A percentile compares a stretch with the other conserved stretches of the same genome.
Evolutionary conservation across 2,888 invertebrate genomes (phyloP).

Genomic region (Lepetodrilus schrolli): DNA sequence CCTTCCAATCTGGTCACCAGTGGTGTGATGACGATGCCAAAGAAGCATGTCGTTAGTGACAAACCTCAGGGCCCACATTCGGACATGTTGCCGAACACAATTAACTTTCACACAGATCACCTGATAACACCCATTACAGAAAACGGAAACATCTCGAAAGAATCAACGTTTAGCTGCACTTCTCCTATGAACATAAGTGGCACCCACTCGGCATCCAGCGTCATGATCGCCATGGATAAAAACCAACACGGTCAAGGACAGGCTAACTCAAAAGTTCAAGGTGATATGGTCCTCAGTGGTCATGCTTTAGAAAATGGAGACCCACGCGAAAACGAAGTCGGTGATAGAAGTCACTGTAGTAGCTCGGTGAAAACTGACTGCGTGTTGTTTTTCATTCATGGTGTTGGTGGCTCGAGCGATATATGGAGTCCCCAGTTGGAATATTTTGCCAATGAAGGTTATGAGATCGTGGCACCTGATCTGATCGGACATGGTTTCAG

Average conservation of each 20-base stretch:
- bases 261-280: constrained; percentile 12
- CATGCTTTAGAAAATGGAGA: neutral
- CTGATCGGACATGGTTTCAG: constrained; percentile 83
- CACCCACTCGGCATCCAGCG: constrained; percentile 48
- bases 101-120: no score
- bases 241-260: constrained; percentile 21
- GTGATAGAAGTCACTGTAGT: neutral
- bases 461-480: constrained; percentile 82
- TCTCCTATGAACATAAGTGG: constrained; percentile 29
- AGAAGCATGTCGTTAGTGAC: neutral
- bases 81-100: neutral
- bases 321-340: neutral
- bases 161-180: neutral
- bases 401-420: constrained; percentile 82
- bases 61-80: neutral
- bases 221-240: constrained; percentile 44
- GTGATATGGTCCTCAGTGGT: neutral
- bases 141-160: neutral
- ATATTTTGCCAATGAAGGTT: constrained; percentile 79
- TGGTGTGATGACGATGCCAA: constrained; percentile 35
- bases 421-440: constrained; percentile 80
- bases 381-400: constrained; percentile 81
- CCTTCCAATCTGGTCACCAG: constrained; percentile 30
- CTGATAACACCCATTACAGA: neutral
- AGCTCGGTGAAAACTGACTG: neutral